Percentiles rank a stretch among this genome's conserved stretches.
phyloP scores from a whole-genome alignment of 1,140 invertebrate genomes.

The Bombyx mori region ASM3026992v2 NC_085111.1:15265501-15266000 shows the following conservation, averaged over 20 bases:
- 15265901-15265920: conserved; percentile 61
- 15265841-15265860: conserved; percentile 16
- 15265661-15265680: conserved; percentile 40
- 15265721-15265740: conserved; percentile 46
- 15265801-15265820: conserved; percentile 40
- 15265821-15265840: conserved; percentile 29
- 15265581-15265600: conserved; percentile 24
- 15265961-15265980: conserved; percentile 32
- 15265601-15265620: conserved; percentile 49
- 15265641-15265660: conserved; percentile 49
- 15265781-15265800: conserved; percentile 47
- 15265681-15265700: conserved; percentile 23
- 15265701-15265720: conserved; percentile 12
- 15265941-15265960: conserved; percentile 44
- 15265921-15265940: conserved; percentile 34
- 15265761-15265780: conserved; percentile 51
- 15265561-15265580: not conserved
- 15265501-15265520: no score
- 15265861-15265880: conserved; percentile 6
- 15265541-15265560: no score
- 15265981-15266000: conserved; percentile 57
- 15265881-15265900: conserved; percentile 24
- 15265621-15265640: conserved; percentile 32
- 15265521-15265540: no score
- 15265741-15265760: conserved; percentile 29